A percentile compares a stretch with the other conserved stretches of the same genome.
phyloP scores from a whole-genome alignment of 1,140 invertebrate genomes.

The Bathynomus jamesi region DNA sequence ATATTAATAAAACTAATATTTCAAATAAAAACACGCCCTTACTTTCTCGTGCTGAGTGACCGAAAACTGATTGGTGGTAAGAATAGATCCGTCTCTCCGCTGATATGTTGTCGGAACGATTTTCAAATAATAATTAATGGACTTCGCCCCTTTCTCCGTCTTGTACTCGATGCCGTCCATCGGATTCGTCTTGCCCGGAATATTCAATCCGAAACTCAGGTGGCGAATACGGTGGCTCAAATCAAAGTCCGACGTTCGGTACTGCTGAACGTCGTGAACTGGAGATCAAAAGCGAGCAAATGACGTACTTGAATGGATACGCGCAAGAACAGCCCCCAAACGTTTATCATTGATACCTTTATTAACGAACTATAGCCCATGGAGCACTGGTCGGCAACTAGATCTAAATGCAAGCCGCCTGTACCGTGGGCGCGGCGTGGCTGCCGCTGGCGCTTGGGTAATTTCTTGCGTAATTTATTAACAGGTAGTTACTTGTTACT shows the following conservation, averaged over 20 bases:
- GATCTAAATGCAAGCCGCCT: no score
- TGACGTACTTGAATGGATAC: no score
- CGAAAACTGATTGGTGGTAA: slow-evolving; percentile 1
- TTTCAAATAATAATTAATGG: not conserved
- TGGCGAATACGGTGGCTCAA: slow-evolving; percentile 1
- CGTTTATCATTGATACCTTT: no score
- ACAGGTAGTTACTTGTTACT: no score
- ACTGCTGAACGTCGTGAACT: slow-evolving; percentile 3
- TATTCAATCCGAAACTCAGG: not conserved
- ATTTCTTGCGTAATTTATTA: no score
- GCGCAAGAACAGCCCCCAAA: no score
- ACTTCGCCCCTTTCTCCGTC: not conserved
- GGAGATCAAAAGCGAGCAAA: no score
- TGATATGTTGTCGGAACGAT: not conserved
- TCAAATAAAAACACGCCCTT: not conserved
- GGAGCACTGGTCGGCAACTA: no score
- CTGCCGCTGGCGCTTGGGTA: no score
- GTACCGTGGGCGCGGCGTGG: no score
- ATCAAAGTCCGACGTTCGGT: slow-evolving; percentile 2
- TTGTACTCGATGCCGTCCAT: not conserved
- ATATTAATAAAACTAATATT: no score
- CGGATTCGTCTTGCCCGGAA: not conserved
- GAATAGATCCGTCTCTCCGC: not conserved
- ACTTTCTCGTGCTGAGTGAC: slow-evolving; percentile 1
- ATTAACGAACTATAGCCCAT: no score